Conservation (phyloP, 2,113 vertebrate species). For the Lontra canadensis region DNA sequence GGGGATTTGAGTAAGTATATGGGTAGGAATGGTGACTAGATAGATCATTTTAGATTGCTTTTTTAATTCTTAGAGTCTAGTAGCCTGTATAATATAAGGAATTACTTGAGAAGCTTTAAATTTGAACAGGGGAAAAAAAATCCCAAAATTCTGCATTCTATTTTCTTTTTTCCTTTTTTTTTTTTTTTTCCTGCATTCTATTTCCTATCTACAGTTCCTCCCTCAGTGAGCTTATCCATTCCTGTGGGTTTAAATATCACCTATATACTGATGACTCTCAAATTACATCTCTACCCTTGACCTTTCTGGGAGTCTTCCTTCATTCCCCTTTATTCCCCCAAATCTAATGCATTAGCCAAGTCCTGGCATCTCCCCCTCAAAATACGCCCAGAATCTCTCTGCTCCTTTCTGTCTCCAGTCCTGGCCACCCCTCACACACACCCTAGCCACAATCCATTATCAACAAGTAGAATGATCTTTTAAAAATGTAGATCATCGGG, state of each 20-base stretch:
- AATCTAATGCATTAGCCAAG: neutral
- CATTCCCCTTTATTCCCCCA: neutral
- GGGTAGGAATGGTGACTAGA: neutral
- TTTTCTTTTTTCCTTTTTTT: neutral
- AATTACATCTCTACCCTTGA: neutral
- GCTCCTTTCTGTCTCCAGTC: neutral
- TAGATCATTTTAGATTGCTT: neutral
- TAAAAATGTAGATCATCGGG: neutral
- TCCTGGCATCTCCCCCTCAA: neutral
- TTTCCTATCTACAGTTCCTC: neutral
- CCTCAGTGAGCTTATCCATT: neutral
- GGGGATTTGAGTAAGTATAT: neutral
- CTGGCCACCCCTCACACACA: neutral
- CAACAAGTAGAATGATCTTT: neutral
- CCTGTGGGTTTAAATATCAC: neutral
- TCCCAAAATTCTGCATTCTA: neutral
- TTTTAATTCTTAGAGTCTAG: neutral
- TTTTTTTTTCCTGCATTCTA: neutral
- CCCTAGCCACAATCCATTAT: neutral
- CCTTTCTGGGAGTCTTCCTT: neutral
- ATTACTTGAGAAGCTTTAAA: constrained; percentile 3
- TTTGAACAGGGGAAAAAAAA: neutral
- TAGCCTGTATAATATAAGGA: neutral
- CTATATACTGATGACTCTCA: neutral
- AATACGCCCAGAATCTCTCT: constrained; percentile 27